These are phyloP conservation scores for Enteromius argenteus DNA, from an alignment of 2,797 vertebrate species.

Conservation along the genomic window DNA sequence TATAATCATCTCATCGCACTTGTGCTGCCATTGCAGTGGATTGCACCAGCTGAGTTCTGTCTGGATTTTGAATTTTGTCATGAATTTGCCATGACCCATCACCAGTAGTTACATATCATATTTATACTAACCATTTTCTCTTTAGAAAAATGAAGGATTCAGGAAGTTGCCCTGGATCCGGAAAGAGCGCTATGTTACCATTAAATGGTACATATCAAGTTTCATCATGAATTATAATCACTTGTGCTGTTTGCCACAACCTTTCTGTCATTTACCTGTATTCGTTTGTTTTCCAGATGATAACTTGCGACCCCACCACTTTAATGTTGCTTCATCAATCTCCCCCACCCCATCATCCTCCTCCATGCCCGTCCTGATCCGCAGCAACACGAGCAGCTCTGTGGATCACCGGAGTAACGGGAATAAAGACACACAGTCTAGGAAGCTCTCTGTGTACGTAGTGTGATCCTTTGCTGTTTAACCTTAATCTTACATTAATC, in stretches of 20 bases:
- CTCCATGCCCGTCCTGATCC: conserved; percentile 78
- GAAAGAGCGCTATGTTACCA: conserved; percentile 70
- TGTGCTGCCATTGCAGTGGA: neutral
- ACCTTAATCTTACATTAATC: neutral
- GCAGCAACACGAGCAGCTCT: conserved; percentile 77
- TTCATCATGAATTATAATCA: neutral
- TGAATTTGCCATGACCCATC: neutral
- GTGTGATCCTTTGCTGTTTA: neutral
- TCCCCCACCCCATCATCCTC: conserved; percentile 70
- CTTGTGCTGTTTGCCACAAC: neutral
- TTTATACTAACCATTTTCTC: conserved; percentile 41
- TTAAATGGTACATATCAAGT: conserved; percentile 70
- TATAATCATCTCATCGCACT: neutral
- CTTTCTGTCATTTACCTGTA: neutral
- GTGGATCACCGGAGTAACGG: conserved; percentile 81
- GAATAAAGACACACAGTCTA: conserved; percentile 84
- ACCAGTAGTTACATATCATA: neutral
- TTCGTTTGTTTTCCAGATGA: conserved; percentile 79
- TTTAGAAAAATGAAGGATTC: conserved; percentile 77
- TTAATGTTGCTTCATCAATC: conserved; percentile 69
- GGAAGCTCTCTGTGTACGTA: conserved; percentile 88
- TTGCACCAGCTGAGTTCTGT: neutral
- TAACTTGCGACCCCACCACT: conserved; percentile 78
- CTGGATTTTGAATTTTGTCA: neutral
- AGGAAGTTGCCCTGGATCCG: conserved; percentile 67